Evolutionary conservation across 2,113 vertebrate species (phyloP).

Genomic region (Calyptomena viridis): DNA sequence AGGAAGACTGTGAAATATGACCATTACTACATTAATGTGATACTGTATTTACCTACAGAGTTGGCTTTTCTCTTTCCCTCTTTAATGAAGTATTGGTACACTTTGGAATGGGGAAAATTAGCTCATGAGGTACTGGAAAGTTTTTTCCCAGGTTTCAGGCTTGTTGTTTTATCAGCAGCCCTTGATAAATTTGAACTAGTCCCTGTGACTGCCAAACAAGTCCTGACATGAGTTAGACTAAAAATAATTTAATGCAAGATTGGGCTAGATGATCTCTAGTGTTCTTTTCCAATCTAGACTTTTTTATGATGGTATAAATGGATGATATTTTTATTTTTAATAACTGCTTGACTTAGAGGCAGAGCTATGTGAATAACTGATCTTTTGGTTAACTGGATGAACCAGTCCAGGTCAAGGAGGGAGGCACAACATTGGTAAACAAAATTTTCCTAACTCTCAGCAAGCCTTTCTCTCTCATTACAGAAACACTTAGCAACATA

Average conservation of each 20-base stretch:
- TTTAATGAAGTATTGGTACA: not conserved
- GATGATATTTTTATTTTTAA: not conserved
- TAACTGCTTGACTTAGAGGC: not conserved
- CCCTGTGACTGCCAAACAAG: not conserved
- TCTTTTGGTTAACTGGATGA: constrained; percentile 8
- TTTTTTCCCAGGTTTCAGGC: not conserved
- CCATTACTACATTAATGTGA: not conserved
- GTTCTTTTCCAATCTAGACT: constrained; percentile 18
- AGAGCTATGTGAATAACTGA: not conserved
- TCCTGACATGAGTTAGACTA: not conserved
- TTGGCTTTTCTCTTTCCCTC: not conserved
- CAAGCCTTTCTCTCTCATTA: not conserved
- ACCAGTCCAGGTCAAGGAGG: not conserved
- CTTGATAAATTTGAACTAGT: not conserved
- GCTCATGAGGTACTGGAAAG: not conserved
- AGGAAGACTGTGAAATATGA: not conserved
- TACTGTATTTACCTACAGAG: not conserved
- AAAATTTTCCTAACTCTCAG: not conserved
- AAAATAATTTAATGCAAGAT: constrained; percentile 31
- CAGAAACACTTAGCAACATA: not conserved
- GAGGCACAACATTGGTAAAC: not conserved
- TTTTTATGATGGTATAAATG: constrained; percentile 4
- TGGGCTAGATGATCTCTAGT: constrained; percentile 30
- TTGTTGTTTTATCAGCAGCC: not conserved
- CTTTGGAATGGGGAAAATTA: not conserved